Evolutionary conservation across 2,113 vertebrate genomes (phyloP).

Genomic region (Solea senegalensis): DNA sequence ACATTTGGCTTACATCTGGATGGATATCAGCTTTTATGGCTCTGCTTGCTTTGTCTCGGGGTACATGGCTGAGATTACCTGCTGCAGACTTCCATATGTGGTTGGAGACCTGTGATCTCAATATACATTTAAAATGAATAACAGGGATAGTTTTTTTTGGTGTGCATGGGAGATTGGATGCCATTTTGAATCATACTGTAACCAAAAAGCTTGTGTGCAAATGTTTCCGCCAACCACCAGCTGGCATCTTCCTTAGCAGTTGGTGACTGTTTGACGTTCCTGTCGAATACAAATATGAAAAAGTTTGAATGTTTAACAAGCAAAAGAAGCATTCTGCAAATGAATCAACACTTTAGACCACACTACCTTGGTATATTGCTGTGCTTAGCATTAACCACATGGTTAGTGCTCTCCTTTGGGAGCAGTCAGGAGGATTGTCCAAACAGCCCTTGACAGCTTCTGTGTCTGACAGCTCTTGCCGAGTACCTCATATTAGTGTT

Average conservation of each 20-base stretch:
- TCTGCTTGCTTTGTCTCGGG: slow-evolving; percentile 44
- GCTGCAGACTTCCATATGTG: slow-evolving; percentile 34
- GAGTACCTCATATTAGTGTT: slow-evolving; percentile 65
- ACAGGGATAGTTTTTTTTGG: slow-evolving; percentile 25
- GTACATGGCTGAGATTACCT: slow-evolving; percentile 33
- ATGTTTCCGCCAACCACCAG: neutral
- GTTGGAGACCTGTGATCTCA: slow-evolving; percentile 46
- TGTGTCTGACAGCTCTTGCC: slow-evolving; percentile 57
- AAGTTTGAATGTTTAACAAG: neutral
- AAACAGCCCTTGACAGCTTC: slow-evolving; percentile 59
- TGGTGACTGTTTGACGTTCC: neutral
- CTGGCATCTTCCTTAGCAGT: neutral
- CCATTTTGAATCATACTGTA: slow-evolving; percentile 21
- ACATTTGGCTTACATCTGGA: slow-evolving; percentile 68
- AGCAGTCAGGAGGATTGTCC: slow-evolving; percentile 41
- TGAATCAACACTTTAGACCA: neutral
- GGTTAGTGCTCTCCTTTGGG: slow-evolving; percentile 15
- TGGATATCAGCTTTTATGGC: slow-evolving; percentile 64
- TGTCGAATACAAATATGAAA: neutral
- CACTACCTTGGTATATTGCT: neutral
- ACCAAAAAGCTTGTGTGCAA: neutral
- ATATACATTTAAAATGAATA: slow-evolving; percentile 46
- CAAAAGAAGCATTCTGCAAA: neutral
- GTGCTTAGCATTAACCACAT: neutral
- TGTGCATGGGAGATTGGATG: slow-evolving; percentile 1